These are phyloP conservation scores for Seira musarum DNA, from an alignment of 2,888 invertebrate species.

Conservation along the genomic window DNA sequence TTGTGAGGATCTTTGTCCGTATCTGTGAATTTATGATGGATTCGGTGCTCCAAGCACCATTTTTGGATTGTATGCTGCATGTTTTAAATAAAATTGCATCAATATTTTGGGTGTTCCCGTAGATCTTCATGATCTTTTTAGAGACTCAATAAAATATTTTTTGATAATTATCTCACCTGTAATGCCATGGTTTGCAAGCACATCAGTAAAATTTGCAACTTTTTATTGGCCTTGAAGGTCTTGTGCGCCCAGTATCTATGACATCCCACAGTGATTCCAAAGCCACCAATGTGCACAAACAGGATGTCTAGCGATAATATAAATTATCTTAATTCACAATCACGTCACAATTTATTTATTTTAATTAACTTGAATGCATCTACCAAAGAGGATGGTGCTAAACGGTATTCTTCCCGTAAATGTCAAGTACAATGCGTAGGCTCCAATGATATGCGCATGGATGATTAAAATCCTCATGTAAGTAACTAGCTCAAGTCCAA, in stretches of 20 bases:
- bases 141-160: no score
- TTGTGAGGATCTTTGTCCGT: constrained; percentile 96
- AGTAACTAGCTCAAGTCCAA: constrained; percentile 36
- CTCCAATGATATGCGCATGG: constrained; percentile 34
- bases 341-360: background rate
- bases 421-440: constrained; percentile 7
- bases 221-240: constrained; percentile 55
- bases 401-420: constrained; percentile 4
- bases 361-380: background rate
- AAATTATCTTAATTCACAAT: background rate
- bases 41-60: constrained; percentile 79
- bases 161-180: constrained; percentile 37
- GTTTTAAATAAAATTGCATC: background rate
- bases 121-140: no score
- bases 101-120: no score
- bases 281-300: constrained; percentile 34
- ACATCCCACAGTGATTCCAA: constrained; percentile 49
- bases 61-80: constrained; percentile 51
- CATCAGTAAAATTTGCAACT: constrained; percentile 41
- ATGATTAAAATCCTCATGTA: constrained; percentile 31
- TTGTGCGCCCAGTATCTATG: constrained; percentile 56
- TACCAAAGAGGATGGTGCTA: constrained; percentile 29
- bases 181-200: constrained; percentile 40
- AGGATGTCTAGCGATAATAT: constrained; percentile 9
- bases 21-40: constrained; percentile 91